These are phyloP conservation scores for Mythimna impura DNA, from an alignment of 2,888 invertebrate genomes.

Conservation along the genomic window DNA sequence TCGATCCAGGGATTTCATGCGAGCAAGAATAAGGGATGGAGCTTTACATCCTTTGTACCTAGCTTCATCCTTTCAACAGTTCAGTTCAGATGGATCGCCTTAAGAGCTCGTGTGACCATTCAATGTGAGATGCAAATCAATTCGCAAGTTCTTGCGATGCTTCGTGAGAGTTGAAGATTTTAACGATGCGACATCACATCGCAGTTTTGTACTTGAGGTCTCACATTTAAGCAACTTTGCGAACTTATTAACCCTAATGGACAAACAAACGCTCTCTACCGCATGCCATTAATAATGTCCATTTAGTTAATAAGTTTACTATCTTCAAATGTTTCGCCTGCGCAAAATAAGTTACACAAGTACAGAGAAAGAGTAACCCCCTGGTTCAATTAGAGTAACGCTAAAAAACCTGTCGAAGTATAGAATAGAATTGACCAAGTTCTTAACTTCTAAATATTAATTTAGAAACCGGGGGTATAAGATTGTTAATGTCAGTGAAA, in stretches of 20 bases:
- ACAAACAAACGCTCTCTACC: constrained; percentile 38
- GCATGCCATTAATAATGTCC: constrained; percentile 16
- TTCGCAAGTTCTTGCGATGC: no score
- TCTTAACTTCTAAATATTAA: background rate
- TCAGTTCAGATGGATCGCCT: no score
- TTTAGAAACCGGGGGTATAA: background rate
- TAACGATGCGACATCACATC: no score
- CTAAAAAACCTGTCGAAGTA: background rate
- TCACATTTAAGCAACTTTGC: background rate
- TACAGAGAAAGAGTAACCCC: background rate
- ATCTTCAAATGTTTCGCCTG: constrained; percentile 2
- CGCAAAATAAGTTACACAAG: background rate
- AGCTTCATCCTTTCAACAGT: no score
- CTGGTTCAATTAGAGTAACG: background rate
- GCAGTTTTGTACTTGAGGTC: no score
- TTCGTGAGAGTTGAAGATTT: no score
- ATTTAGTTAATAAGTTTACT: constrained; percentile 12
- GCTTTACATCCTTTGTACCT: no score
- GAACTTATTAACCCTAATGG: constrained; percentile 8
- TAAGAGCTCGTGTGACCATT: no score
- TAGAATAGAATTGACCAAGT: background rate
- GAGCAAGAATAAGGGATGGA: no score
- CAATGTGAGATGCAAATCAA: no score
- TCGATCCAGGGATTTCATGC: no score
- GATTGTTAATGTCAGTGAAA: background rate